Base-by-base conservation (phyloP, 2,888 invertebrate genomes). In the Dynastes maya region DNA sequence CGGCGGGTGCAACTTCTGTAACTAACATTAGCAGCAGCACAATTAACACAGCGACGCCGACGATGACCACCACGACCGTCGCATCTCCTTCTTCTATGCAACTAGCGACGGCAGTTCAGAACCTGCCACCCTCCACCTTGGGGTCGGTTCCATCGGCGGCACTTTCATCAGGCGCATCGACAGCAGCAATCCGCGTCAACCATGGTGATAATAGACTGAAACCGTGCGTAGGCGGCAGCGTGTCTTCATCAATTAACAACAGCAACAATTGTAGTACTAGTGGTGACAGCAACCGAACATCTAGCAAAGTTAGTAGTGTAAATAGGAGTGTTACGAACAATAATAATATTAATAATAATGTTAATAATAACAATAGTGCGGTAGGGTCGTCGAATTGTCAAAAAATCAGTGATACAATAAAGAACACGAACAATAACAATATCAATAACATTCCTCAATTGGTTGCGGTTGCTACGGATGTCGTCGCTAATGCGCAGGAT, bases 221-320 rank as follows among this genome's bases (percentile, higher is more conserved):
- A 86, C 84, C 85, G 85, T 85, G 86, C 79, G 82, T 85, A 81
- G 86, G 83, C 83, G 86, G 83, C 82, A 86, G 83, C 84, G 83
- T 88, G 78, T 61, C 61, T 61, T 72, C 72, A 22, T 9, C 61
- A 61, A 27, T 45, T 61, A 45, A 70, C 68, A 68, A 70, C 61
- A 65, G 72, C 40, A 45, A 70, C 68, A 68, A 70, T 55, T 65
- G 67, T 68, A 68, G 55, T 61, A 76, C 72, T 58, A 71, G 65
- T 77, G 76, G 75, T 74, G 78, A 78, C 80, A 80, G 78, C 79
- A 79, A 80, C 72, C 80, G 82, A 81, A 81, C 82, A 84, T 83
- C 85, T 86, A 87, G 86, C 83, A 88, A 87, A 87, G 86, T 86
- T 83, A 85, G 83, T 86, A 86, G 83, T 86, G 85, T 87, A 85